Base-by-base conservation (phyloP, 1,140 invertebrate genomes). In the Delia radicum region DNA sequence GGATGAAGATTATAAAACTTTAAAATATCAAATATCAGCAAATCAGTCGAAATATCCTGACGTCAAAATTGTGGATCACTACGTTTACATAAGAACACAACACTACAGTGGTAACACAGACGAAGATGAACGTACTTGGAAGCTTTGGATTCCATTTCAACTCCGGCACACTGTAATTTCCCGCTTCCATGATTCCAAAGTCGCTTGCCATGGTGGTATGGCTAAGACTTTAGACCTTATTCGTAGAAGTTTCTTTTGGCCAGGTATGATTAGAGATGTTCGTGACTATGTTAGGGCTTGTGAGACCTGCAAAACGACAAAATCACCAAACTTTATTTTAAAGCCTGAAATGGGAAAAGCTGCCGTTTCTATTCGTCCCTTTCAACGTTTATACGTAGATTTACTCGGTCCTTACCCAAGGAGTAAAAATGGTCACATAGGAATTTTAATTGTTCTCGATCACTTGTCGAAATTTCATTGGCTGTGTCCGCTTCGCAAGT, bases 171-270 rank as follows among this genome's bases (percentile, higher is more conserved):
- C 2, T 4, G 15, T 62, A 8, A 62, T 74, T 10, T 29, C 18
- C 4, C 21, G 3, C 4, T 5, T 27, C 4, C 73, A 74, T 37
- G 55, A 74, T 18, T 12, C 7, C n/a, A 48, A 26, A 27, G 29
- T 24, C 8, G 27, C 24, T 26, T 15, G 29, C 2, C 74, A 75
- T 67, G 21, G 31, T 15, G 74, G 74, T 7, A 42, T 67, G 1
- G 18, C 27, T 12, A 75, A 75, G 42, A 75, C 61, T 42, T 6
- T 75, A 15, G 31, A 63, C 42, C 12, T n/a, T n/a, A 42, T 75
- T 24, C 61, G 74, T 13, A 5, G 61, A 42, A 48, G 42, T 31
- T 75, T 42, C 26, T 61, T 8, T 61, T 61, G 73, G 73, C 48
- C 73, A 31, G 27, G 27, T 2, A 2, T 74, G 10, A 21, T 61